Base-by-base conservation (phyloP, 2,888 invertebrate genomes). In the Odontothrips loti region DNA sequence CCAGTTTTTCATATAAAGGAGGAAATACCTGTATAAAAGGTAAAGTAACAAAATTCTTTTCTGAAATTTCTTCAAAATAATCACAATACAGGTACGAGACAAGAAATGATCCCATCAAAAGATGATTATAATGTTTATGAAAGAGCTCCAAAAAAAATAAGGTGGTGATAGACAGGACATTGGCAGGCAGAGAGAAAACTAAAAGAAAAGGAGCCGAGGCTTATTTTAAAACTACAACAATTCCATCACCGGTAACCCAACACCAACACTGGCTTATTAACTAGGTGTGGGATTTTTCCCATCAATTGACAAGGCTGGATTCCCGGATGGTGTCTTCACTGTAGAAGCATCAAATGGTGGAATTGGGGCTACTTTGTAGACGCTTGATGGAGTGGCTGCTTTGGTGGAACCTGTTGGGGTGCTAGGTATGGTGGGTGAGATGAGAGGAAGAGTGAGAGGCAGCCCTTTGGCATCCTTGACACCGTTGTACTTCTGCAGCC, bases 401-500 rank as follows among this genome's bases (percentile, higher is more conserved):
- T 84, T 84, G 83, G 88, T 88, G 85, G 87, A 88, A 83, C 88
- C 86, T 43, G 88, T 89, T 83, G 90, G 89, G 83, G 90, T 90
- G 84, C 88, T 88, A 82, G 89, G 78, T 43, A 80, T 17, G 23
- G 80, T 82, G 34, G 79, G 78, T 80, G 79, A 47, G 78, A 78
- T 78, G 47, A 79, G 63, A 23, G 63, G 68, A 23, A 78, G 58
- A 27, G 68, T 75, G 23, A 75, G 68, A 75, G 68, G 68, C 23
- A 27, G 68, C 27, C 68, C 68, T 75, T 27, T 75, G 47, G 75
- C 90, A 85, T 92, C 91, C 87, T 91, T 92, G 88, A 92, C 88
- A 86, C 92, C 90, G 86, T 93, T 94, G 89, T 93, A 94, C 89
- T 94, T 95, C 90, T 96, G 95, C 87, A 96, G 91, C 89, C 95